Evolutionary conservation across 2,888 invertebrate species (phyloP).

Genomic region (Macaria liturata): DNA sequence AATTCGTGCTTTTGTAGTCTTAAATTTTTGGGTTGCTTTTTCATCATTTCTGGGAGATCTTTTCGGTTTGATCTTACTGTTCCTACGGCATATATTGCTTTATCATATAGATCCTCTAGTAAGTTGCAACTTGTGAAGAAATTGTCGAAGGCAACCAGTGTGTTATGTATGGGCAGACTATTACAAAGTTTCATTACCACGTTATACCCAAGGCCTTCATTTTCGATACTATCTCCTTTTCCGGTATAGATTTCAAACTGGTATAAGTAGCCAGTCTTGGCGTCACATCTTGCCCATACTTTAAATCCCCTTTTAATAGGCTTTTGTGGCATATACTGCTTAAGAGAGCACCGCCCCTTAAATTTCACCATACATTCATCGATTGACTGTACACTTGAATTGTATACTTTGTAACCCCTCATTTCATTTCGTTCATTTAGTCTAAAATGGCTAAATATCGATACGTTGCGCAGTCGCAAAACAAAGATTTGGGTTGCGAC

Average conservation of each 20-base stretch:
- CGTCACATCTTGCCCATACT: slow-evolving; percentile 38
- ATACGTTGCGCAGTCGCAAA: no score
- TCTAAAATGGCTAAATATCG: no score
- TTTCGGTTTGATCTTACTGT: no score
- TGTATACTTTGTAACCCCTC: slow-evolving; percentile 31
- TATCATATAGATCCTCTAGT: no score
- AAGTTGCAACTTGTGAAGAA: slow-evolving; percentile 4
- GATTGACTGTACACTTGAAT: slow-evolving; percentile 31
- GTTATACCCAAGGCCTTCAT: slow-evolving; percentile 30
- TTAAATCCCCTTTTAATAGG: slow-evolving; percentile 42
- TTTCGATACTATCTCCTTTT: slow-evolving; percentile 25
- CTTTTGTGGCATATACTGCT: slow-evolving; percentile 41
- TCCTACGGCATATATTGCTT: no score
- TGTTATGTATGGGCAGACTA: slow-evolving; percentile 20
- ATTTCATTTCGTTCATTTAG: no score
- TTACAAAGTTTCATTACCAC: slow-evolving; percentile 21
- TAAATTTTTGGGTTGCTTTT: no score
- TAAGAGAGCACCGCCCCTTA: slow-evolving; percentile 36
- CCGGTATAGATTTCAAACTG: slow-evolving; percentile 37
- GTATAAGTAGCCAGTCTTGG: slow-evolving; percentile 36
- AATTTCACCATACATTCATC: slow-evolving; percentile 38
- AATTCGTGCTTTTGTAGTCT: slow-evolving; percentile 41
- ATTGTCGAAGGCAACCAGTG: slow-evolving; percentile 28
- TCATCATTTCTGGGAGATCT: no score
- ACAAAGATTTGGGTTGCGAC: no score